Percentiles rank a stretch among this genome's conserved stretches.
Conservation (phyloP, 2,797 vertebrate species). For the Lagodon rhomboides region DNA sequence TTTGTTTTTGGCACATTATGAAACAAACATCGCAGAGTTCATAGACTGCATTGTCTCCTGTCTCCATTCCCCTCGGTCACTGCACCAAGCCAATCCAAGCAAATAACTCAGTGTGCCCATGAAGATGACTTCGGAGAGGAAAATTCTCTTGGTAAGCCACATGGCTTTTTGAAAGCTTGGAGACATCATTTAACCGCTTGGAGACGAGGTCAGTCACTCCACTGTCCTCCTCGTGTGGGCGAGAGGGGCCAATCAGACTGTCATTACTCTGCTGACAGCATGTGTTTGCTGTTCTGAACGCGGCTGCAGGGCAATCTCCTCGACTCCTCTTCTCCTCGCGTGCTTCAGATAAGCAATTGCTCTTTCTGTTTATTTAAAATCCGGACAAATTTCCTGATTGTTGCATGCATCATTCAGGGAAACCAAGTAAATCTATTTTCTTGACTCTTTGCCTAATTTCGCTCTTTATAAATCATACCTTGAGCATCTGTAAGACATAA, state of each 20-base stretch:
- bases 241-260: constrained; percentile 58
- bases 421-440: constrained; percentile 5
- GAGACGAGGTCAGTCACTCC: constrained; percentile 40
- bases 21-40: constrained; percentile 44
- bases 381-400: constrained; percentile 30
- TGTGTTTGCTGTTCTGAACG: constrained; percentile 61
- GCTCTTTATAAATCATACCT: constrained; percentile 24
- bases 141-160: constrained; percentile 56
- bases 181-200: constrained; percentile 53
- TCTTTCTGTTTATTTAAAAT: constrained; percentile 26
- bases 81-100: constrained; percentile 62
- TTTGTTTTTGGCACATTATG: constrained; percentile 44
- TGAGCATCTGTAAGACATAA: constrained; percentile 34
- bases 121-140: constrained; percentile 52
- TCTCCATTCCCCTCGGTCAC: constrained; percentile 30
- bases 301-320: constrained; percentile 45
- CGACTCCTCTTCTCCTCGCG: constrained; percentile 32
- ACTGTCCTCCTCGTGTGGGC: constrained; percentile 52
- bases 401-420: constrained; percentile 5
- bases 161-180: constrained; percentile 42
- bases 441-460: constrained; percentile 17
- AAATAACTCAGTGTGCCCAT: constrained; percentile 52
- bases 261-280: constrained; percentile 63
- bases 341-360: constrained; percentile 59
- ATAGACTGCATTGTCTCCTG: constrained; percentile 52